A percentile compares a stretch with the other conserved stretches of the same genome.
These are phyloP conservation scores for Cephus nigrinus DNA, from an alignment of 2,888 invertebrate genomes.

Conservation along the genomic window DNA sequence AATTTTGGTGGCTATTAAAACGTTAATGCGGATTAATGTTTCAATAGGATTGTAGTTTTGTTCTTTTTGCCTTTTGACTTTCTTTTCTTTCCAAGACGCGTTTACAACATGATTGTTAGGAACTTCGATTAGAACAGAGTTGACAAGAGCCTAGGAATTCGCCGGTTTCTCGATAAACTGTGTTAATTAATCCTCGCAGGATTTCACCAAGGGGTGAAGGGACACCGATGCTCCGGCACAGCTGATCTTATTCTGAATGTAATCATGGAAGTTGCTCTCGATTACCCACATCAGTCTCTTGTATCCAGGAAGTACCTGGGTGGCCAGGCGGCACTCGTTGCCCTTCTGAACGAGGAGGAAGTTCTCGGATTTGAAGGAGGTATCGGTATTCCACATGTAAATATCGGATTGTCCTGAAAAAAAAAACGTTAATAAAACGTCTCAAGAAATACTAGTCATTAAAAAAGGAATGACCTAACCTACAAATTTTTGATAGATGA, in stretches of 20 bases:
- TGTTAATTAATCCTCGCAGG: slow-evolving; percentile 55
- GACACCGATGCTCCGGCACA: slow-evolving; percentile 73
- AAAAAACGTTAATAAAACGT: background rate
- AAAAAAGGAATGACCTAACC: slow-evolving; percentile 29
- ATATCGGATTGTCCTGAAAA: slow-evolving; percentile 71
- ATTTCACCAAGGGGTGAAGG: slow-evolving; percentile 72
- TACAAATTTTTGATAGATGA: too few relatives aligned
- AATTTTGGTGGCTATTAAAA: background rate
- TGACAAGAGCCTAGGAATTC: background rate
- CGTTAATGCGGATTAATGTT: background rate
- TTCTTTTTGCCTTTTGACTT: background rate
- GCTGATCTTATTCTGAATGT: slow-evolving; percentile 71
- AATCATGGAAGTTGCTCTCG: slow-evolving; percentile 77
- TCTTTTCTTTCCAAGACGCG: background rate
- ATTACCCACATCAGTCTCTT: slow-evolving; percentile 74
- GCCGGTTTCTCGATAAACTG: background rate
- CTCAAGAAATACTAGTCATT: background rate
- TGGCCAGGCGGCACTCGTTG: slow-evolving; percentile 72
- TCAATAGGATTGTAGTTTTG: background rate
- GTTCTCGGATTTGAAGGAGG: slow-evolving; percentile 70
- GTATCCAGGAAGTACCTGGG: slow-evolving; percentile 72
- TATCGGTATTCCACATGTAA: slow-evolving; percentile 74
- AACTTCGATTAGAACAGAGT: background rate
- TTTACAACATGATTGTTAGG: background rate
- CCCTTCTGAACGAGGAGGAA: slow-evolving; percentile 71